phyloP scores from a whole-genome alignment of 2,888 invertebrate species.

The Nudaria mundana region DNA sequence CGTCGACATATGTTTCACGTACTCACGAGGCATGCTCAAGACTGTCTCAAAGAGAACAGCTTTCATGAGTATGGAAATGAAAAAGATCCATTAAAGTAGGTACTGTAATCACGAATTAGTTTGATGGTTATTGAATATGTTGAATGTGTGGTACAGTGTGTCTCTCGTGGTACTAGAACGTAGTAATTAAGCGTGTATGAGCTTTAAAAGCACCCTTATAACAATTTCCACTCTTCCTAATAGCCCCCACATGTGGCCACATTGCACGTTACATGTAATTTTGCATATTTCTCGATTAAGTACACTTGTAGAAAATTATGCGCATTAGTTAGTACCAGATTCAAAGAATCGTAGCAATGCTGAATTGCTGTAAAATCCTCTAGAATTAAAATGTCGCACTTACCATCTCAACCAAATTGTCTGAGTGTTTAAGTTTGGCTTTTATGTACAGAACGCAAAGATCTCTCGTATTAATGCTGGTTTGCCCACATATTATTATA shows the following conservation, averaged over 20 bases:
- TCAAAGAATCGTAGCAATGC: constrained; percentile 45
- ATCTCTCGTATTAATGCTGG: no score
- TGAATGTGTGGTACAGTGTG: no score
- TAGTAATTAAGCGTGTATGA: constrained; percentile 40
- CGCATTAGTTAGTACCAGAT: constrained; percentile 53
- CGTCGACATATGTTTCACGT: no score
- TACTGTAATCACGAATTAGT: no score
- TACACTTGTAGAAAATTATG: constrained; percentile 61
- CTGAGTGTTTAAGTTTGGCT: background rate
- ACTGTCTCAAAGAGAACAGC: no score
- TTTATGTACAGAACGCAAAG: no score
- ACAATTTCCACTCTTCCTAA: constrained; percentile 59
- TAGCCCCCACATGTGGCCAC: constrained; percentile 50
- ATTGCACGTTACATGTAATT: constrained; percentile 54
- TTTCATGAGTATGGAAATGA: no score
- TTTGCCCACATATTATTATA: no score
- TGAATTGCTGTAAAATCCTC: constrained; percentile 34
- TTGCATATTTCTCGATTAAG: constrained; percentile 59
- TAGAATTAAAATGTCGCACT: constrained; percentile 31
- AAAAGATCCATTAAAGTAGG: no score
- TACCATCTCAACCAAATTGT: constrained; percentile 15
- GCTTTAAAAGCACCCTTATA: constrained; percentile 41
- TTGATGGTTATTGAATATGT: no score
- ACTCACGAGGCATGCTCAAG: no score
- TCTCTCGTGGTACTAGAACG: constrained; percentile 6